Percentiles rank a stretch among this genome's conserved stretches.
Conservation (phyloP, 2,797 vertebrate species). For the Takifugu rubripes region DNA sequence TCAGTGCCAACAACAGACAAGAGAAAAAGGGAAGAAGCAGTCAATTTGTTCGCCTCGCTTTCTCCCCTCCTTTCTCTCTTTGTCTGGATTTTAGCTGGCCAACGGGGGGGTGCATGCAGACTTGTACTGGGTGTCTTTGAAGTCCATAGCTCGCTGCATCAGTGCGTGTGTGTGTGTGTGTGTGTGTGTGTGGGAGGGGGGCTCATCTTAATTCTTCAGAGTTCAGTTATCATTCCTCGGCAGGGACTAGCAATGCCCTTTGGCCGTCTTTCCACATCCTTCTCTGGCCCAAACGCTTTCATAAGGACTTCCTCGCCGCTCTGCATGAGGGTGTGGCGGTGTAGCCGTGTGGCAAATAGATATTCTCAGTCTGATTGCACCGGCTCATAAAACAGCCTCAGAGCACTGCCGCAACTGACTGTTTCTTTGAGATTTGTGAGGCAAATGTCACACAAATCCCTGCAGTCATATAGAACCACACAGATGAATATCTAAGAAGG, state of each 20-base stretch:
- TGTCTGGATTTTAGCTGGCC: conserved; percentile 74
- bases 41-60: conserved; percentile 66
- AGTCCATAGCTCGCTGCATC: conserved; percentile 41
- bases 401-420: conserved; percentile 34
- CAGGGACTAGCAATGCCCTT: conserved; percentile 54
- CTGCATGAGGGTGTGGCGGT: conserved; percentile 9
- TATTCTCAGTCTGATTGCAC: conserved; percentile 41
- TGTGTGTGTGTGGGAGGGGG: conserved; percentile 17
- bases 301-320: conserved; percentile 28
- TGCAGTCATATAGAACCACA: conserved; percentile 24
- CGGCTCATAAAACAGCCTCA: conserved; percentile 51
- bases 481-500: conserved; percentile 23
- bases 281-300: conserved; percentile 25
- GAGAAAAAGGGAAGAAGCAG: conserved; percentile 60
- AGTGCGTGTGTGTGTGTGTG: conserved; percentile 20
- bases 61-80: conserved; percentile 64
- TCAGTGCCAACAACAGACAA: conserved; percentile 53
- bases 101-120: conserved; percentile 64
- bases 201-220: conserved; percentile 55
- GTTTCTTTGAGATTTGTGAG: conserved; percentile 54
- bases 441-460: conserved; percentile 60
- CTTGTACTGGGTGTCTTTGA: conserved; percentile 66
- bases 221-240: conserved; percentile 71
- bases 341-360: conserved; percentile 23
- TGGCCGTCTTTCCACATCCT: conserved; percentile 46